Evolutionary conservation across 2,888 invertebrate species (phyloP).

Genomic region (Rhagonycha fulva): DNA sequence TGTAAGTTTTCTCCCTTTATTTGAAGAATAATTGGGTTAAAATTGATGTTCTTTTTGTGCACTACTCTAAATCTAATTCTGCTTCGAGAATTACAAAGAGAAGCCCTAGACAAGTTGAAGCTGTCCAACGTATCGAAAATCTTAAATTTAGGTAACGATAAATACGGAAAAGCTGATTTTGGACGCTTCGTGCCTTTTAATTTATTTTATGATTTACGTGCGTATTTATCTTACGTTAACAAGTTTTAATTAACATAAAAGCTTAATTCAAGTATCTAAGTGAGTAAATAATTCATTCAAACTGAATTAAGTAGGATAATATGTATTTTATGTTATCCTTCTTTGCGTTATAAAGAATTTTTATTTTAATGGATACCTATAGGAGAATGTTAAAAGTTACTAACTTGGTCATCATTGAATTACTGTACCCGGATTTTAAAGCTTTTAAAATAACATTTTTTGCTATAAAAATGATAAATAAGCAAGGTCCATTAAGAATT

Average conservation of each 20-base stretch:
- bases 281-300: neutral
- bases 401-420: neutral
- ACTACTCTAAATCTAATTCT: constrained; percentile 21
- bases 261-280: neutral
- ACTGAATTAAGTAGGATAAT: neutral
- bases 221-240: neutral
- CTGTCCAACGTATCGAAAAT: neutral
- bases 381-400: neutral
- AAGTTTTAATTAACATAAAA: neutral
- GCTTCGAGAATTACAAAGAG: neutral
- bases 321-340: neutral
- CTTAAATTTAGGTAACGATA: neutral
- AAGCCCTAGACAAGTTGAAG: neutral
- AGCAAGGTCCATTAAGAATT: no score
- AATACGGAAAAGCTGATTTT: neutral
- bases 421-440: neutral
- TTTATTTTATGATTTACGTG: neutral
- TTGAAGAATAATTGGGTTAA: constrained; percentile 41
- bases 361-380: no score
- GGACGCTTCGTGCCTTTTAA: neutral
- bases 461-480: no score
- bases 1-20: constrained; percentile 31
- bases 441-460: no score
- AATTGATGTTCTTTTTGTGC: constrained; percentile 41
- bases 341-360: neutral